These are phyloP conservation scores for Gobio occitaniae DNA, from an alignment of 2,797 vertebrate genomes.

Conservation along the genomic window DNA sequence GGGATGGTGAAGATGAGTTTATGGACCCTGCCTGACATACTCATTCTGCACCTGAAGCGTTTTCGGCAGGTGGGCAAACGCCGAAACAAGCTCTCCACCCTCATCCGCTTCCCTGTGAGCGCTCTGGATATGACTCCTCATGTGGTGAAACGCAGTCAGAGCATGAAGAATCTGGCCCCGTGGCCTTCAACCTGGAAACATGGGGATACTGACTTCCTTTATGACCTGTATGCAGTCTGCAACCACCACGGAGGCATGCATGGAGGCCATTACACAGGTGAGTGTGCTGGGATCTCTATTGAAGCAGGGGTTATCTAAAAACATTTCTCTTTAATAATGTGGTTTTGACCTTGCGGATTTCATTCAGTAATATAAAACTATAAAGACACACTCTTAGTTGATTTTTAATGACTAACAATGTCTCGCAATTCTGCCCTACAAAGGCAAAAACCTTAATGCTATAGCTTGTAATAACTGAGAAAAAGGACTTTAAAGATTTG, in stretches of 20 bases:
- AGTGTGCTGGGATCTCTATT: neutral
- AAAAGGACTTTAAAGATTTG: too few species aligned
- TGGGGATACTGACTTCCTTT: constrained; percentile 80
- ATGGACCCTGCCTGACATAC: constrained; percentile 93
- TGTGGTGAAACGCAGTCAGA: constrained; percentile 83
- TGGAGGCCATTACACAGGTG: constrained; percentile 94
- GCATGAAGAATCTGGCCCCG: constrained; percentile 70
- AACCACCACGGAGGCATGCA: constrained; percentile 96
- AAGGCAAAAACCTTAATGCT: too few species aligned
- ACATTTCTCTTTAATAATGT: neutral
- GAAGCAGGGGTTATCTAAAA: neutral
- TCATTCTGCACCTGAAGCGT: constrained; percentile 93
- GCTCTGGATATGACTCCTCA: constrained; percentile 93
- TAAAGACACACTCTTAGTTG: neutral
- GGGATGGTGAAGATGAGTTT: constrained; percentile 92
- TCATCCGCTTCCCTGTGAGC: constrained; percentile 86
- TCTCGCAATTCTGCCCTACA: too few species aligned
- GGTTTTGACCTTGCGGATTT: neutral
- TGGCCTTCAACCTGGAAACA: constrained; percentile 81
- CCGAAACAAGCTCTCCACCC: constrained; percentile 90
- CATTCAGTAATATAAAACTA: neutral
- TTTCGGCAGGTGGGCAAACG: constrained; percentile 91
- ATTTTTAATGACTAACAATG: neutral
- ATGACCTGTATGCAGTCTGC: constrained; percentile 93
- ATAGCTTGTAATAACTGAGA: too few species aligned